Evolutionary conservation across 2,797 vertebrate species (phyloP), one percentile per base, ranked within the genome.

Genomic region (Menidia menidia): DNA sequence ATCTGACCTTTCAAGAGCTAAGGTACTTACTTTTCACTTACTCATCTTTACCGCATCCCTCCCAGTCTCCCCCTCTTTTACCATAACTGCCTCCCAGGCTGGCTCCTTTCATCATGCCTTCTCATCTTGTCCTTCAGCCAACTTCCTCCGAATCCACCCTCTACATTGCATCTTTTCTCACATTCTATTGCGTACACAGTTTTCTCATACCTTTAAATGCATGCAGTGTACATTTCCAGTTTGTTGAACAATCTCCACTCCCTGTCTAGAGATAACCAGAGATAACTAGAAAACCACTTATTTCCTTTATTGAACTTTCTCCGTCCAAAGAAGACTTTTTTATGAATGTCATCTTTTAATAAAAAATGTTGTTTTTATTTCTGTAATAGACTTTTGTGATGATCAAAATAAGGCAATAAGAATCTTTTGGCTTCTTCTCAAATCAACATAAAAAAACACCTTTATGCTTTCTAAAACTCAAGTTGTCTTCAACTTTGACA

Each of bases 101-200:
- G 60, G 32, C 31, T 62, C 32, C 50, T 78, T 70, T 68, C 13
- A 33, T 71, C 47, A 61, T 58, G 54, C 63, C 44, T n/a, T 80
- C 62, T 77, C 51, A 77, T 70, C 71, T 67, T 65, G 44, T 79
- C 73, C 73, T 69, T 71, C 12, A 53, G 42, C 63, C 60, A 58
- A 31, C 42, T 13, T 43, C 68, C 35, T 50, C 44, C 53, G n/a
- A n/a, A 8, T 30, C 48, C 65, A 50, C 60, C 45, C 6, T 60
- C 63, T 68, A 44, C 67, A 64, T 68, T 32, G 1, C 47, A 56
- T 72, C 50, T 64, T 54, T 31, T 58, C 55, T 53, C 25, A 44
- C 18, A 61, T 54, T 55, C 48, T 62, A 35, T 60, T 64, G 52
- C 50, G 48, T 39, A 58, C 72, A 7, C 18, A 9, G 4, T 48